Percentiles rank a stretch among this genome's conserved stretches.
phyloP scores from a whole-genome alignment of 2,888 invertebrate genomes.

The Branchipolynoe longqiensis region DNA sequence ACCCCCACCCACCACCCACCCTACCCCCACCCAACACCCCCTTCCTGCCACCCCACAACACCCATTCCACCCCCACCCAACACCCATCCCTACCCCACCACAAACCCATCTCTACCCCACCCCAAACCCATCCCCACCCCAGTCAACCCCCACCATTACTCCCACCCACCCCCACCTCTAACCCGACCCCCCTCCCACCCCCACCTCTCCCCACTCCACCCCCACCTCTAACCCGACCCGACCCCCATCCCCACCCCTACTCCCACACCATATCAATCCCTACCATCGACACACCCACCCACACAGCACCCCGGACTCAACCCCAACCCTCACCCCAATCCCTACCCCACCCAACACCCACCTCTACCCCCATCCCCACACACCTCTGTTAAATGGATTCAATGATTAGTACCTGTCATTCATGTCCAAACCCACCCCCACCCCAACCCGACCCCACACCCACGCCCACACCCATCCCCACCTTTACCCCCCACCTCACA shows the following conservation, averaged over 20 bases:
- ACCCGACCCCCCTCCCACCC: not conserved
- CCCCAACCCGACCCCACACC: too few relatives aligned
- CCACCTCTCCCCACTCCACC: not conserved
- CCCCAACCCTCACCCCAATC: not conserved
- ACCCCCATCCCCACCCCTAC: not conserved
- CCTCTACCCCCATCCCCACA: not conserved
- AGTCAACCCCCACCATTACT: not conserved
- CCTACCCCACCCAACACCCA: not conserved
- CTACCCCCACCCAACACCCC: not conserved
- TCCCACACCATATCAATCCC: constrained; percentile 3
- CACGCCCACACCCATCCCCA: too few relatives aligned
- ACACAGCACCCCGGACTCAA: not conserved
- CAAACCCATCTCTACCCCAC: not conserved
- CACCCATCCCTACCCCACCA: not conserved
- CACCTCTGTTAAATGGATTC: too few relatives aligned
- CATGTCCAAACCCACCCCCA: too few relatives aligned
- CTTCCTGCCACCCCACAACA: not conserved
- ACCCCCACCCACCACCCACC: too few relatives aligned
- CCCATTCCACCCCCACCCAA: not conserved
- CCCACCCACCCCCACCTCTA: not conserved
- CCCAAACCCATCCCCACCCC: not conserved
- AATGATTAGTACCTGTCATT: too few relatives aligned
- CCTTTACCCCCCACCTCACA: not conserved
- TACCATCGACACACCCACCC: not conserved
- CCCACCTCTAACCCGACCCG: not conserved